Evolutionary conservation across 2,113 vertebrate species (phyloP), one percentile per base, ranked within the genome.

Genomic region (Seriola aureovittata): DNA sequence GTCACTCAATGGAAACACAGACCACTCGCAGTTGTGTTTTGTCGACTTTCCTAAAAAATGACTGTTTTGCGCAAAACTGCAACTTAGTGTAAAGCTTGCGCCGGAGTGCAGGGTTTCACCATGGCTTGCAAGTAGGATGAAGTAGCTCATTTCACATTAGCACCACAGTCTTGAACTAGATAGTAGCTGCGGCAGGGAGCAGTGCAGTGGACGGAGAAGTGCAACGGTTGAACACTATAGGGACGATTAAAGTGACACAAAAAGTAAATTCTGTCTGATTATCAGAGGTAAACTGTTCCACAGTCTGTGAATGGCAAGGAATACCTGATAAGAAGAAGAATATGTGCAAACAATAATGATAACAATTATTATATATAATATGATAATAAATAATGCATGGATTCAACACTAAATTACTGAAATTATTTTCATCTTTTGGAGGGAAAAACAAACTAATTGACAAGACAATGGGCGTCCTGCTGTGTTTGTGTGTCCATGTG

Each of bases 401-500:
- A 40, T 8, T 71, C 21, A 50, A 29, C 13, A 4, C 4, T 17
- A 50, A 64, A 19, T 19, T 63, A 19, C 4, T 21, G 10, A 29
- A 16, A 59, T 48, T 1, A 23, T 57, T 74, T 36, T 50, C 25
- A 60, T 23, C 16, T 29, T 60, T n/a, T 16, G 0, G 57, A 36
- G 14, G 3, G 29, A 29, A 46, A 36, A 63, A 50, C 21, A 52
- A 66, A 58, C 3, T 3, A 57, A 71, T 59, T n/a, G 52, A 5
- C 1, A 6, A 46, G 34, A 85, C 67, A 57, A 66, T 44, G 8
- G 64, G 17, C 1, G 0, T 52, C 68, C 48, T 0, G 3, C 57
- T 81, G 78, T 55, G 46, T 68, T 10, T 59, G 6, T 78, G 12
- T 78, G 44, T 58, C 17, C 63, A 19, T 67, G 55, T 54, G 32